These are phyloP conservation scores for Nothocercus nigrocapillus DNA, from an alignment of 2,113 vertebrate genomes.

Conservation along the genomic window DNA sequence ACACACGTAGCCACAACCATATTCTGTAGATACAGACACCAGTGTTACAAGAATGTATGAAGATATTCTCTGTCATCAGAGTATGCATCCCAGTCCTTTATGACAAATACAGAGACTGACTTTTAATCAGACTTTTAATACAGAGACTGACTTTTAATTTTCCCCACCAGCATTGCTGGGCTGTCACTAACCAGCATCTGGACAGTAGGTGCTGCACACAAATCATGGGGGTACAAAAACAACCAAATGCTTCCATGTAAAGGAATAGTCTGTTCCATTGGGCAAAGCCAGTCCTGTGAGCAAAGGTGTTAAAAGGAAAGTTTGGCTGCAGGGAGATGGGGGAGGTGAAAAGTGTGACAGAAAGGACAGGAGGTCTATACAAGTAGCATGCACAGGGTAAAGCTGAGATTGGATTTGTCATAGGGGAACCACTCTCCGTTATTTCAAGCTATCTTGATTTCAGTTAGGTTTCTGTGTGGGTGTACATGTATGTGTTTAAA, in stretches of 20 bases:
- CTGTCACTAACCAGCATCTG: neutral
- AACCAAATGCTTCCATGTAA: accelerated
- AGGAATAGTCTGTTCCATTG: neutral
- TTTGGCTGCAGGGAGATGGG: neutral
- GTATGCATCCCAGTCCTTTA: neutral
- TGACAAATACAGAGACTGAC: neutral
- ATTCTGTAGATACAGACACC: neutral
- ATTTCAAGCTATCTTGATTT: neutral
- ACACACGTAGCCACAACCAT: neutral
- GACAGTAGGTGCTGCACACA: neutral
- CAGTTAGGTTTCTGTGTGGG: neutral
- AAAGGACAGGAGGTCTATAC: neutral
- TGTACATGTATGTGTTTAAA: neutral
- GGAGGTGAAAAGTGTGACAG: neutral
- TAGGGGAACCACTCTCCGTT: neutral
- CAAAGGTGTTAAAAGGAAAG: neutral
- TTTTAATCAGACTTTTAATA: conserved; percentile 13
- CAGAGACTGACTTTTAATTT: neutral
- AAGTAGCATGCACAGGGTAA: neutral
- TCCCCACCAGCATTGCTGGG: neutral
- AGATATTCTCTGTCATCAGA: neutral
- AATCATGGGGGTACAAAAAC: accelerated
- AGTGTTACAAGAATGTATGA: neutral
- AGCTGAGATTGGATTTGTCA: neutral
- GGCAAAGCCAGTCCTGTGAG: neutral